Base-by-base conservation (phyloP, 2,797 vertebrate species). In the Sebastes diaconus region DNA sequence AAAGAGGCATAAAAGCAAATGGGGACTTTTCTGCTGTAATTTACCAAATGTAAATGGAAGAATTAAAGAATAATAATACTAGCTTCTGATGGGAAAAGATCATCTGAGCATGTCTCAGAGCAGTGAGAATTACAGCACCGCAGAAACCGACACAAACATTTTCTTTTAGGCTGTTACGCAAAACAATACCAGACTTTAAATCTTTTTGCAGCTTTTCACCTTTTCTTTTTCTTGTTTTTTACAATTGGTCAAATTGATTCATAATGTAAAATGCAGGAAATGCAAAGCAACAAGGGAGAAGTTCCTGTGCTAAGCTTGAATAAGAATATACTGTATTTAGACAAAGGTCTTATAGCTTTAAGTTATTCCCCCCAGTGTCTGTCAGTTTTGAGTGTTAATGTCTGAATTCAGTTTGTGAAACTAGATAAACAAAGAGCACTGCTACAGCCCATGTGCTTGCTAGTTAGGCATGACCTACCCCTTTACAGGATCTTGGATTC, bases 301-400 rank as follows among this genome's bases (percentile, higher is more conserved):
- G 8, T 50, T 20, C 55, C 32, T 77, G 57, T 50, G 36, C n/a
- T 34, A 24, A 3, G 1, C 58, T 32, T 77, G 16, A 60, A 65
- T 75, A 69, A 58, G 61, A 80, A 73, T 73, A 67, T 54, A 73
- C 13, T 42, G 13, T 20, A 18, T 66, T 71, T 22, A 64, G 63
- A 69, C 36, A 61, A 34, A 79, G 39, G 27, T 69, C 73, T 84
- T 73, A 71, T 14, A 39, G 11, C 65, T 68, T 34, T 64, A 11
- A 30, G 57, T 69, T 58, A 46, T 42, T 58, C 18, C 42, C 42
- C 54, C 30, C 30, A 1, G 1, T 13, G 1, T 18, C 57, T 73
- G 57, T 65, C 63, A 73, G 68, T 59, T 66, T 73, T 83, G 63
- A 34, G 2, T 73, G 13, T 76, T 68, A 20, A 55, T 68, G 16